Base-by-base conservation (phyloP, 1,140 invertebrate species). In the Gonioctena quinquepunctata region DNA sequence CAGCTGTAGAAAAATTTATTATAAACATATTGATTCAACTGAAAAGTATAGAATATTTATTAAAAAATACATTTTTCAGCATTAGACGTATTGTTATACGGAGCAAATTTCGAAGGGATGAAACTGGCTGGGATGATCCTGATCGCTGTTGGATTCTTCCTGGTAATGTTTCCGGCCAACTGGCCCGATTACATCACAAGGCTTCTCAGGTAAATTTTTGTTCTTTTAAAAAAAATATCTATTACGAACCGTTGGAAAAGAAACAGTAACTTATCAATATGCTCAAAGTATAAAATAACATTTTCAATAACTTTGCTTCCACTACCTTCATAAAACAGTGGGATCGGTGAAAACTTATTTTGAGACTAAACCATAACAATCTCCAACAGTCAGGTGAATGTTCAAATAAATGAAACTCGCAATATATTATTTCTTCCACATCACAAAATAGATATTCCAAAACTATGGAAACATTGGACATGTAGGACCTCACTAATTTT, bases 171-270 rank as follows among this genome's bases (percentile, higher is more conserved):
- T 76, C 96, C 96, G 1, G 93, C 96, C 81, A 96, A 97, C 84
- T 98, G 96, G 96, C 94, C 95, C 2, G 92, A 96, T 80, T 96
- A 96, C 81, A 94, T 96, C 80, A 95, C 94, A 70, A 87, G 93
- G 75, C 84, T 96, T 56, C 87, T 97, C 73, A 91, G 94, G 93
- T 95, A 42, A 13, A n/a, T 3, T 42, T 42, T 42, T n/a, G n/a
- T n/a, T n/a, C n/a, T n/a, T n/a, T n/a, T n/a, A n/a, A n/a, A n/a
- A n/a, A n/a, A n/a, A n/a, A n/a, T n/a, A n/a, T n/a, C n/a, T n/a
- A n/a, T n/a, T n/a, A n/a, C n/a, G n/a, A n/a, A 42, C 16, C 33
- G 11, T 13, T 42, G 33, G 16, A 42, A 42, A 42, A 42, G 33
- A 42, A 42, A 42, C 33, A 42, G 33, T 42, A 42, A 42, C 33